Conservation (phyloP, 2,797 vertebrate genomes). For the Esox masquinongy region DNA sequence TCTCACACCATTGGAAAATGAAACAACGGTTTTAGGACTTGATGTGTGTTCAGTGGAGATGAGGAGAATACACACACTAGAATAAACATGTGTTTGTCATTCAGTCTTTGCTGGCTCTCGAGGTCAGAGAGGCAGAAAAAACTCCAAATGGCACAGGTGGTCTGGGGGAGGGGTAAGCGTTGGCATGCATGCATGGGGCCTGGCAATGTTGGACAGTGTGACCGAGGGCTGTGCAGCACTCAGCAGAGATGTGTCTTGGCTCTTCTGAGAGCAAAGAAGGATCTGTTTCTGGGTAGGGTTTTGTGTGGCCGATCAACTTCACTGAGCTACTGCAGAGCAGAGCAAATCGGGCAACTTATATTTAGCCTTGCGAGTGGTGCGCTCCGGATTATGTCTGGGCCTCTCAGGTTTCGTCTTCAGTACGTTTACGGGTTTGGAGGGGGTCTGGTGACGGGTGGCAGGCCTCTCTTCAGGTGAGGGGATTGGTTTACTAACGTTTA, state of each 20-base stretch:
- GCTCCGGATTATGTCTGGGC: slow-evolving; percentile 77
- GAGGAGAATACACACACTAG: slow-evolving; percentile 9
- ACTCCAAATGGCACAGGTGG: slow-evolving; percentile 46
- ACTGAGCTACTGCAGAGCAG: slow-evolving; percentile 59
- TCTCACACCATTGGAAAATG: neutral
- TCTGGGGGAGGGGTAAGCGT: slow-evolving; percentile 33
- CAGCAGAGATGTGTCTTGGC: slow-evolving; percentile 52
- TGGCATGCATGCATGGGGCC: slow-evolving; percentile 39
- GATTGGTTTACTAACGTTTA: slow-evolving; percentile 41
- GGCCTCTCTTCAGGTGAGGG: slow-evolving; percentile 65
- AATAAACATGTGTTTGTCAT: slow-evolving; percentile 41
- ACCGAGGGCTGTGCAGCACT: slow-evolving; percentile 33
- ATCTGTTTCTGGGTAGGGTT: slow-evolving; percentile 59
- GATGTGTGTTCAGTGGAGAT: slow-evolving; percentile 10
- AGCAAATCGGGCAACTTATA: slow-evolving; percentile 75
- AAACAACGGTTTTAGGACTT: neutral
- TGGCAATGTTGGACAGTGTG: slow-evolving; percentile 41
- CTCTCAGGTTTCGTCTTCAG: slow-evolving; percentile 81
- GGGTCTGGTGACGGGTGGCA: slow-evolving; percentile 49
- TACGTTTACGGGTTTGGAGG: slow-evolving; percentile 57
- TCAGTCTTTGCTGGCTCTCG: slow-evolving; percentile 36
- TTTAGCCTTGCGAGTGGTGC: slow-evolving; percentile 77
- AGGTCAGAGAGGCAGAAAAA: slow-evolving; percentile 47
- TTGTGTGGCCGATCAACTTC: slow-evolving; percentile 69
- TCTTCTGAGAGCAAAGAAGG: slow-evolving; percentile 54